Evolutionary conservation across 2,888 invertebrate genomes (phyloP), one percentile per base, ranked within the genome.

Genomic region (Resseliella maxima): DNA sequence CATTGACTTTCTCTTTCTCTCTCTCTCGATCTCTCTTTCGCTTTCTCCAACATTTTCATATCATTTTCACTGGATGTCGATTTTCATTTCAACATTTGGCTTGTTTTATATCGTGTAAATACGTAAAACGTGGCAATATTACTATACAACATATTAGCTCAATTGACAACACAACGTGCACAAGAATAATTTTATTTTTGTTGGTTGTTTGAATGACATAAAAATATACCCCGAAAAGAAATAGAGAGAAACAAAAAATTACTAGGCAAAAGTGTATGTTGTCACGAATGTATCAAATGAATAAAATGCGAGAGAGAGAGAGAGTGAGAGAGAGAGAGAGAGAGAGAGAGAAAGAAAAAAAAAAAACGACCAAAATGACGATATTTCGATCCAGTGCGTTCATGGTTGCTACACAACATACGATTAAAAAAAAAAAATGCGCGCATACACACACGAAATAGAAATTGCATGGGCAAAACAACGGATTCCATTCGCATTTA

Each of bases 121-220:
- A 72, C 72, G 72, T 72, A 72, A 72, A 72, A 72, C 72, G 72
- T 72, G 72, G 72, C 72, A 72, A 72, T 72, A 72, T n/a, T 72
- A 72, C 72, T 35, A 12, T 8, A 72, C 72, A 72, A 35, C 72
- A 72, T 72, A 72, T 72, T 72, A 72, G 72, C 72, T 31, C 72
- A 72, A 72, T 72, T 15, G 72, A 72, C 72, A 27, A 59, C 59
- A 72, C 72, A 72, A 72, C 72, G 72, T 72, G 72, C 31, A 31
- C 18, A 10, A 72, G 72, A 72, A 72, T 72, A n/a, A 72, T 72
- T 72, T 72, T 72, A 72, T 72, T 72, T 72, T 72, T 27, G 31
- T 72, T 2, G n/a, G 24, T 59, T 59, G 72, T 72, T 31, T 72
- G 31, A 72, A 72, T 35, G 72, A 72, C 72, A 72, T 72, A 72